Conservation (phyloP, 1,140 invertebrate genomes). For the Oedothorax gibbosus region DNA sequence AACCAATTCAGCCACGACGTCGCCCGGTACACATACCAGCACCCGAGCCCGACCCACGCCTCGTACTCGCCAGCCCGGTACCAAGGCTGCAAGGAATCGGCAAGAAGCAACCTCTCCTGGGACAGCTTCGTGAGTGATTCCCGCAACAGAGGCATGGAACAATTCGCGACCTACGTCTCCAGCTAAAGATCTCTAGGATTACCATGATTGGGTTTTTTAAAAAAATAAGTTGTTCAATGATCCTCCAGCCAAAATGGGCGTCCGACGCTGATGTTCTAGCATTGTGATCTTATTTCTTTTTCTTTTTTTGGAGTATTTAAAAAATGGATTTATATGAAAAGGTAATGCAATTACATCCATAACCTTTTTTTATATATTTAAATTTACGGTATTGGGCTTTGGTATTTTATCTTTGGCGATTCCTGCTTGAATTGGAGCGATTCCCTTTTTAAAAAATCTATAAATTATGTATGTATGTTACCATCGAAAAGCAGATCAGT, state of each 20-base stretch:
- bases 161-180: slow-evolving; percentile 56
- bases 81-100: slow-evolving; percentile 53
- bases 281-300: slow-evolving; percentile 59
- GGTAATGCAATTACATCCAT: slow-evolving; percentile 43
- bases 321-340: slow-evolving; percentile 50
- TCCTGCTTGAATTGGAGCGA: too few species aligned
- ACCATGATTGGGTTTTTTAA: slow-evolving; percentile 13
- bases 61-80: slow-evolving; percentile 36
- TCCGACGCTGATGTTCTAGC: slow-evolving; percentile 14
- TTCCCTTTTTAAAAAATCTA: too few species aligned
- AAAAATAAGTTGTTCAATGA: background rate
- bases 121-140: slow-evolving; percentile 49
- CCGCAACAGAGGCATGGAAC: slow-evolving; percentile 54
- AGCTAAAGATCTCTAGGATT: slow-evolving; percentile 29
- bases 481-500: too few species aligned
- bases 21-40: slow-evolving; percentile 32
- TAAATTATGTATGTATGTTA: too few species aligned
- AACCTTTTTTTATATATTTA: slow-evolving; percentile 42
- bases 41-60: background rate
- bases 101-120: slow-evolving; percentile 29
- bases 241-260: slow-evolving; percentile 58
- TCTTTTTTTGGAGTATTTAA: slow-evolving; percentile 58
- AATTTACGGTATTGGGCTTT: too few species aligned
- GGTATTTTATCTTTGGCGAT: too few species aligned
- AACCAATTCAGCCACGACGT: slow-evolving; percentile 48